phyloP scores from a whole-genome alignment of 2,113 vertebrate species.

The Solea solea region DNA sequence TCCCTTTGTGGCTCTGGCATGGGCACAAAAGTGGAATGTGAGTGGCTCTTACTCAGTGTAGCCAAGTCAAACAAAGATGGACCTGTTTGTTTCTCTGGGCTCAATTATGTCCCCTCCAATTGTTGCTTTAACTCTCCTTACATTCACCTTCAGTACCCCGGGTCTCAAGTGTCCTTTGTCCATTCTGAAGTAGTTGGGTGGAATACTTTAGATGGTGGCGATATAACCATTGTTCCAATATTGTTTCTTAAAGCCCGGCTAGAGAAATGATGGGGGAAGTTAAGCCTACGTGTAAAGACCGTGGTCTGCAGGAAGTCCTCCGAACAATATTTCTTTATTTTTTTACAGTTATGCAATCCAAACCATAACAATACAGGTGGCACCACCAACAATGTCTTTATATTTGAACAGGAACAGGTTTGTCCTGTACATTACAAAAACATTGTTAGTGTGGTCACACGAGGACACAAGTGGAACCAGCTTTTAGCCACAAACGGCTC shows the following conservation, averaged over 20 bases:
- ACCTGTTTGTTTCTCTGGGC: slow-evolving; percentile 32
- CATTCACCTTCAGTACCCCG: slow-evolving; percentile 20
- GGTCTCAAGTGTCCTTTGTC: slow-evolving; percentile 33
- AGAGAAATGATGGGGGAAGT: slow-evolving; percentile 56
- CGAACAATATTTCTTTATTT: slow-evolving; percentile 62
- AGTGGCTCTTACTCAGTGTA: slow-evolving; percentile 17
- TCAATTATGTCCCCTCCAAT: not conserved
- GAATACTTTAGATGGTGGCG: slow-evolving; percentile 61
- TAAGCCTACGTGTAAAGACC: slow-evolving; percentile 63
- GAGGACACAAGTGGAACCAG: no score
- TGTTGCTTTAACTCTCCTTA: not conserved
- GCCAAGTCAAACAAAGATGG: slow-evolving; percentile 61
- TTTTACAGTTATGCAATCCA: slow-evolving; percentile 35
- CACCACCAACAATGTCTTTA: not conserved
- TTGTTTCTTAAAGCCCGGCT: slow-evolving; percentile 41
- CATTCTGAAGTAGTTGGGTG: slow-evolving; percentile 54
- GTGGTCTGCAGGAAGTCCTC: slow-evolving; percentile 53
- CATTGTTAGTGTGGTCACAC: not conserved
- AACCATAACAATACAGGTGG: slow-evolving; percentile 48
- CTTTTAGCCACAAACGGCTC: no score
- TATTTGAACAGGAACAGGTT: slow-evolving; percentile 16
- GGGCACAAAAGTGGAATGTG: slow-evolving; percentile 50
- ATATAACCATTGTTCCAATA: slow-evolving; percentile 73
- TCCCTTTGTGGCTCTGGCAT: slow-evolving; percentile 36
- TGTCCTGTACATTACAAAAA: not conserved